phyloP scores from a whole-genome alignment of 2,797 vertebrate species.

The Carcharodon carcharias region DNA sequence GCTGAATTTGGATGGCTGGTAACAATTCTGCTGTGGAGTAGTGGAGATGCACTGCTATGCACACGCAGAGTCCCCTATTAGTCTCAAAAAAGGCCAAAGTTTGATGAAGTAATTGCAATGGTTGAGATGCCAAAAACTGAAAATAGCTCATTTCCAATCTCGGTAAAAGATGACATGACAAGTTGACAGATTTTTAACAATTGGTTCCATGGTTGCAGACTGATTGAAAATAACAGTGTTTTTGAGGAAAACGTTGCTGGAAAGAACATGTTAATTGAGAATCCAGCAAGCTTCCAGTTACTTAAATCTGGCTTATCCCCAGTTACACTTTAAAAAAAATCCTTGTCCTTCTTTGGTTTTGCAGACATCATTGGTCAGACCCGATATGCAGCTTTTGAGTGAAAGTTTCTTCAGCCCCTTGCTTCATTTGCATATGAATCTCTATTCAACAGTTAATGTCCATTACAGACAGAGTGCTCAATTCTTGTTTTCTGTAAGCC shows the following conservation, averaged over 20 bases:
- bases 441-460: constrained; percentile 82
- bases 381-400: constrained; percentile 63
- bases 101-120: neutral
- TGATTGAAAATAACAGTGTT: neutral
- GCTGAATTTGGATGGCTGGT: neutral
- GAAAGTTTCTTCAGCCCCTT: constrained; percentile 72
- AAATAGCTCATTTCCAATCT: neutral
- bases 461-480: constrained; percentile 72
- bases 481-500: constrained; percentile 74
- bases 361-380: constrained; percentile 66
- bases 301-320: constrained; percentile 53
- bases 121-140: neutral
- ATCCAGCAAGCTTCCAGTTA: constrained; percentile 10
- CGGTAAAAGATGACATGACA: neutral
- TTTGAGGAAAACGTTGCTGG: neutral
- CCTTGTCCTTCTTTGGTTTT: constrained; percentile 42
- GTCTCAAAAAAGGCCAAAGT: neutral
- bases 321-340: constrained; percentile 43
- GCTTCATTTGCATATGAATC: constrained; percentile 90
- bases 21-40: neutral
- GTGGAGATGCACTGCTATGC: neutral
- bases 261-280: constrained; percentile 7
- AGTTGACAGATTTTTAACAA: neutral
- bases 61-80: neutral
- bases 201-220: neutral